Base-by-base conservation (phyloP, 2,888 invertebrate species). In the Pyralis farinalis region DNA sequence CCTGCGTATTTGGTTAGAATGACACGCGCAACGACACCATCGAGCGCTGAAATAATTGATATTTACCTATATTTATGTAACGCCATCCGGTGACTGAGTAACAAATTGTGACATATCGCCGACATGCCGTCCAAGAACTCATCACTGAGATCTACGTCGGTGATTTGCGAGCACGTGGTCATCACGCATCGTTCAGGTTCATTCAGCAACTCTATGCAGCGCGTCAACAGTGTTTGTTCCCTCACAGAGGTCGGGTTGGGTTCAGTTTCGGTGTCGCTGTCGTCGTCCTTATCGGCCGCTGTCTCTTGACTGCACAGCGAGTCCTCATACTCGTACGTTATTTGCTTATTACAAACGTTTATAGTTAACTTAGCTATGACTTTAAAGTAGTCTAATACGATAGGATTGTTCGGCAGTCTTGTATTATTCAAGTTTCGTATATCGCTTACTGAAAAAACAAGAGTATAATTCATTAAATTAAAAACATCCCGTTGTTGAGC, bases 11-110 rank as follows among this genome's bases (percentile, higher is more conserved):
- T n/a, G n/a, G n/a, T n/a, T n/a, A n/a, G n/a, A n/a, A n/a, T n/a
- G n/a, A n/a, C n/a, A n/a, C n/a, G n/a, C n/a, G n/a, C n/a, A n/a
- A n/a, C n/a, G n/a, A n/a, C n/a, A n/a, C n/a, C n/a, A n/a, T n/a
- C n/a, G n/a, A n/a, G n/a, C n/a, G n/a, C n/a, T n/a, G n/a, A n/a
- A n/a, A n/a, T n/a, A n/a, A n/a, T n/a, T n/a, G n/a, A 5, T 34
- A 41, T 64, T 51, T 73, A 95, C 96, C 96, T 94, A 81, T 95
- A 96, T 67, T 95, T 95, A 70, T 96, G 95, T 53, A 97, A 91
- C 0, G 96, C 94, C 71, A 94, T 91, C 69, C 94, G 94, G 68
- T 96, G 94, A 55, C 95, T 94, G 52, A 96, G 90, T 68, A 97
- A 84, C 36, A 97, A 84, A 77, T 95, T 94, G 78, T 97, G 96